Base-by-base conservation (phyloP, 1,140 invertebrate genomes). In the Apis cerana region DNA sequence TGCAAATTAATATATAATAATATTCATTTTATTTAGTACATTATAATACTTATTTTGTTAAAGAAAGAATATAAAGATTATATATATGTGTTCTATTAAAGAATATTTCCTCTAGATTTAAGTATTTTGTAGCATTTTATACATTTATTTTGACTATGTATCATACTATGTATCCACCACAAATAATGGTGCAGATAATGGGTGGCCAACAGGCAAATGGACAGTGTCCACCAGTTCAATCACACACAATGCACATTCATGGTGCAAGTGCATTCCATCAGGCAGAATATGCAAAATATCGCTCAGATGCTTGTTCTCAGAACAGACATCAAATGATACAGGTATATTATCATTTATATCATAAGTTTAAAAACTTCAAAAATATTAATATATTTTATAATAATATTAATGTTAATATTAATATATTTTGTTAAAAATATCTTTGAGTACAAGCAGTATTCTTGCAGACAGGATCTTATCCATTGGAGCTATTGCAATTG, bases 151-250 rank as follows among this genome's bases (percentile, higher is more conserved):
- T 90, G 87, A 92, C 85, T 91, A 94, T 94, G 93, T 93, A 94
- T 91, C 93, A 94, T 81, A 85, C 92, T 88, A 90, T 91, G 81
- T 90, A 89, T 81, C 91, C 91, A 71, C 86, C 92, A 50, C 93
- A 92, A 87, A 90, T 93, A 86, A 92, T 93, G 92, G 91, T 93
- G 78, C 93, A 94, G 82, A 86, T 93, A 89, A 90, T 93, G 77
- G 90, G 89, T 88, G 89, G 87, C 84, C 92, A 93, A 75, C 93
- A 93, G 87, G 85, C 91, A 75, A 91, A 87, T 88, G 90, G 91
- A 85, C 92, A 91, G 78, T 89, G 88, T 90, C 77, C 78, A 77
- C 75, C 89, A 75, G 17, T 84, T 58, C 92, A 91, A 84, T 88
- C 89, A 83, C 91, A 92, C 52, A 56, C 88, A 27, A 65, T 89